phyloP scores from a whole-genome alignment of 2,888 invertebrate species.

The Xestoiulus laeticollis region DNA sequence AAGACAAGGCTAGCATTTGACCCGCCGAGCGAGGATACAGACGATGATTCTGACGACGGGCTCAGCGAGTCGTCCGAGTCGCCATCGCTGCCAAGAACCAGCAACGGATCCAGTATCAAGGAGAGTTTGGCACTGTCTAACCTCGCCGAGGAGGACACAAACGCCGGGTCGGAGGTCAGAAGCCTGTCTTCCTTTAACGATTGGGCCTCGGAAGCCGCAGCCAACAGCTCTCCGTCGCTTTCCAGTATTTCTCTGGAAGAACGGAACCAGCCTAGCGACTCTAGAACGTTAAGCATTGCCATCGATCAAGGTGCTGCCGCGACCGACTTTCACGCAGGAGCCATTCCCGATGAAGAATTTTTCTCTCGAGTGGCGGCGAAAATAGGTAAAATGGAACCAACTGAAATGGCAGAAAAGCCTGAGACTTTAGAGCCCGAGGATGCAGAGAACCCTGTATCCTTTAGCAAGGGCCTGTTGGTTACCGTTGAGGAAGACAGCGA shows the following conservation, averaged over 20 bases:
- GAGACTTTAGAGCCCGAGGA: neutral
- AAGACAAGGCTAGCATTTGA: conserved; percentile 3
- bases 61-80: neutral
- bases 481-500: neutral
- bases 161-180: neutral
- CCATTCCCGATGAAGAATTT: neutral
- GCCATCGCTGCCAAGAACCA: neutral
- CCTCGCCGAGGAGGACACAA: neutral
- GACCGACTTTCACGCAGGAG: neutral
- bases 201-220: neutral
- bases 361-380: neutral
- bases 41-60: neutral
- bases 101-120: neutral
- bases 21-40: neutral
- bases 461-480: neutral
- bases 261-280: neutral
- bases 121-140: neutral
- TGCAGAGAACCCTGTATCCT: neutral
- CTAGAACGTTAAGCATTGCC: neutral
- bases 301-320: neutral
- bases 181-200: neutral
- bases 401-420: neutral
- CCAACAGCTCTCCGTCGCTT: neutral
- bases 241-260: neutral
- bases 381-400: neutral